Evolutionary conservation across 1,140 invertebrate species (phyloP), one percentile per base, ranked within the genome.

Genomic region (Chionoecetes opilio): DNA sequence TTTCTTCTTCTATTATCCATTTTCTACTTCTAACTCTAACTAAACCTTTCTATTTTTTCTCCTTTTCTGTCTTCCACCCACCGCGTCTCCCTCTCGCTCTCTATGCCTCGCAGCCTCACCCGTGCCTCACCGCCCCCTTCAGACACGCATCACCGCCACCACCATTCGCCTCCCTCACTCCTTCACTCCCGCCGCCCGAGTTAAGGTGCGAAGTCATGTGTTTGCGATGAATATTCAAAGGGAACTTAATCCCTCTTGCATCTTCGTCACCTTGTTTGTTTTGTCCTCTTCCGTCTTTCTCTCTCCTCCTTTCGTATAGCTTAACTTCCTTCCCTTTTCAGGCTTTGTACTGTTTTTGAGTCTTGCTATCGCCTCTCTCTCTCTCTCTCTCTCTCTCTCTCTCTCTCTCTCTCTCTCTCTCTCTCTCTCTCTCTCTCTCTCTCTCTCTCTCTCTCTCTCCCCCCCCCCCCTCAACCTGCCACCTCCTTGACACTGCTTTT

Each of bases 201-300:
- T 17, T 75, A 75, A 75, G 63, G 63, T 75, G 63, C 63, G 63
- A 75, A 75, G 63, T 75, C 63, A 75, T 75, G 63, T 75, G 63
- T 75, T 75, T 75, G 63, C 63, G 63, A 75, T 75, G 63, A 75
- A 75, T 75, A 75, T 75, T 75, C 63, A 75, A 46, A 75, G 63
- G 63, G 63, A 75, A 75, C 63, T 75, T 75, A 75, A 75, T 75
- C 63, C 63, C 21, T n/a, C 21, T 75, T n/a, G 63, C 63, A 75
- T 75, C 63, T 75, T 75, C 63, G 63, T 75, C 63, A 75, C 21
- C 63, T 8, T 75, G 63, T 75, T 75, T 75, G 63, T 75, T 75
- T 75, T 75, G n/a, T 75, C 63, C 63, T 26, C n/a, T n/a, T n/a
- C 46, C 46, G 8, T 53, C 46, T 53, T 17, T 53, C 11, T 53